A percentile compares a stretch with the other conserved stretches of the same genome.
phyloP scores from a whole-genome alignment of 2,888 invertebrate species.

The Heliothis peltigera region DNA sequence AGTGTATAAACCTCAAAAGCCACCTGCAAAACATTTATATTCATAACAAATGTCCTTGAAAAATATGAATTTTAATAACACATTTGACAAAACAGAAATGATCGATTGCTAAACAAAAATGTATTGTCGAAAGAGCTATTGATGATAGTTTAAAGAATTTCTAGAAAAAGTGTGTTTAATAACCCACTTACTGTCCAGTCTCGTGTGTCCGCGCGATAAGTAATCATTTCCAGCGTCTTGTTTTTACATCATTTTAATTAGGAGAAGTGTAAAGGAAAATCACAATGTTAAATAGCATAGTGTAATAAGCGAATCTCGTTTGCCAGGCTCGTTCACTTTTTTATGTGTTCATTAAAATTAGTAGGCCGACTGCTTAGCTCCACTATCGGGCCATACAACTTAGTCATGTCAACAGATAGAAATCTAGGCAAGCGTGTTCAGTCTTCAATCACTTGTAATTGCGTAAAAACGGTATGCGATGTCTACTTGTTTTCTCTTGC shows the following conservation, averaged over 20 bases:
- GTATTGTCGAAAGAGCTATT: slow-evolving; percentile 17
- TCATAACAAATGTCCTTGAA: slow-evolving; percentile 2
- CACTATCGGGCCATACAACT: slow-evolving; percentile 23
- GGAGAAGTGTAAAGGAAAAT: slow-evolving; percentile 36
- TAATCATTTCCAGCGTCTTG: slow-evolving; percentile 28
- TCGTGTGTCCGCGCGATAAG: slow-evolving; percentile 13
- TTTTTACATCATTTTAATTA: slow-evolving; percentile 31
- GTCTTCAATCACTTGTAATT: slow-evolving; percentile 50
- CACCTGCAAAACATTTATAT: slow-evolving; percentile 12
- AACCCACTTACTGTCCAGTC: slow-evolving; percentile 24
- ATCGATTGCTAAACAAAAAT: no score
- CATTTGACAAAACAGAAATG: neutral
- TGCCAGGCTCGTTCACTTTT: slow-evolving; percentile 23
- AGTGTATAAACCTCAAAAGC: neutral
- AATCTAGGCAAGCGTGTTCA: slow-evolving; percentile 60
- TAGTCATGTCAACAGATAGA: slow-evolving; percentile 46
- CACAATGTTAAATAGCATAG: slow-evolving; percentile 29
- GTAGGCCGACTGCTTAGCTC: slow-evolving; percentile 20
- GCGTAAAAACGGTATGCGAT: slow-evolving; percentile 48
- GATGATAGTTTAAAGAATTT: slow-evolving; percentile 26
- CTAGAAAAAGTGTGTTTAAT: slow-evolving; percentile 47
- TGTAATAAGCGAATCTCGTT: slow-evolving; percentile 36
- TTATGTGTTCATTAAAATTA: slow-evolving; percentile 35
- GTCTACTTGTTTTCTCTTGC: slow-evolving; percentile 36
- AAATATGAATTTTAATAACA: slow-evolving; percentile 18